These are phyloP conservation scores for Paragorgia papillata DNA, from an alignment of 92 coral and sea anemone genomes.

Conservation along the genomic window DNA sequence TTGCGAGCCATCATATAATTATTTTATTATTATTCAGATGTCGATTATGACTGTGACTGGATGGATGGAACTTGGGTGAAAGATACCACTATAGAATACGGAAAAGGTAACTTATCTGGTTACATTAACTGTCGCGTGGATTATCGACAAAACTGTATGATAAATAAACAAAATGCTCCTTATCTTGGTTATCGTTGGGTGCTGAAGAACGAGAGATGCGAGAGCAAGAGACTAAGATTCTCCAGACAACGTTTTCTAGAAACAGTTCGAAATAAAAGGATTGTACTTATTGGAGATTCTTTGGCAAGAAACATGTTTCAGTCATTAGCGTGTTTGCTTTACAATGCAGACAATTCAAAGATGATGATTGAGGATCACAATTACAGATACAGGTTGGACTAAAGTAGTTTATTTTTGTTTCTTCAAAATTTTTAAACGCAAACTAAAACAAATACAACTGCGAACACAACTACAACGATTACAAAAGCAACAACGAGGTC, in stretches of 20 bases:
- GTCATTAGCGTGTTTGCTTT: conserved; percentile 37
- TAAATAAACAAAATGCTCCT: not conserved
- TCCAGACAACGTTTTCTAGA: conserved; percentile 14
- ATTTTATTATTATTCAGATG: too few relatives aligned
- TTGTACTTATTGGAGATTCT: conserved; percentile 40
- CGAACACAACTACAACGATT: too few relatives aligned
- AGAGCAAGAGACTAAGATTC: conserved; percentile 7
- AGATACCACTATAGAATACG: conserved; percentile 5
- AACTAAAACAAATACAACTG: too few relatives aligned
- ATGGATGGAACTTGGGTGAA: conserved; percentile 30
- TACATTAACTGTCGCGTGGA: conserved; percentile 32
- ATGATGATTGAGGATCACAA: conserved; percentile 21
- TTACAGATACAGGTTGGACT: conserved; percentile 5
- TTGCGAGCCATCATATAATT: too few relatives aligned
- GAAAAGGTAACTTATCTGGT: conserved; percentile 29
- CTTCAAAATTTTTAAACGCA: too few relatives aligned
- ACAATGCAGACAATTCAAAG: not conserved
- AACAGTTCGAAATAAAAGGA: conserved; percentile 12
- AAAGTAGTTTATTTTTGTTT: too few relatives aligned
- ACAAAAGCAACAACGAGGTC: too few relatives aligned
- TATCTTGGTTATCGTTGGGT: conserved; percentile 37
- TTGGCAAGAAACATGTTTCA: conserved; percentile 44
- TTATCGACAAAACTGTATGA: conserved; percentile 30
- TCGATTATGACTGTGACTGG: conserved; percentile 14
- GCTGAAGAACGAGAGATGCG: conserved; percentile 26